Evolutionary conservation across 2,113 vertebrate species (phyloP), one percentile per base, ranked within the genome.

Genomic region (Procavia capensis): DNA sequence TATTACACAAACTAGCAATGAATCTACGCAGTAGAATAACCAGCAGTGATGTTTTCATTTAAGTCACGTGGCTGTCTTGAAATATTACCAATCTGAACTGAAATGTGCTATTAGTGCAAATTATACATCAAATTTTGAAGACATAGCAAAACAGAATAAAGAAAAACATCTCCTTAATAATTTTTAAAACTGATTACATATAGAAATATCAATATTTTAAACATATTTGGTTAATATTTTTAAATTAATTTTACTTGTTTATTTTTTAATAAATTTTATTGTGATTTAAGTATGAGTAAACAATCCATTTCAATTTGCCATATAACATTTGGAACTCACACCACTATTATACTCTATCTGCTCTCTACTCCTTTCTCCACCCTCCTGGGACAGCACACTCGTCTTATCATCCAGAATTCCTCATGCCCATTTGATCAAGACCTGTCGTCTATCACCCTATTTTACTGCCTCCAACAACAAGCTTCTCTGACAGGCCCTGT

Each of bases 181-280:
- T 57, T 83, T 90, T 54, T 85, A 54, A 83, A 95, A 79, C 24
- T 82, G 34, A 74, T 79, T 89, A 47, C 20, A 89, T 54, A 34
- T 11, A 92, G 22, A 95, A 94, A 90, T 82, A 24, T 57, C 43
- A 89, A 95, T 4, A 79, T 47, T 85, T 85, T 83, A 19, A 24
- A 90, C 3, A 63, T 45, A 75, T 5, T 87, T 25, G 20, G 6
- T 83, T 88, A 91, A 25, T 45, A 79, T 43, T 84, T 66, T 87
- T 90, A 96, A 90, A 76, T 66, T 59, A 90, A 78, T 81, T 79
- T 87, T 2, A 92, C 41, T 31, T 84, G 3, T 57, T 88, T 90
- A 5, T 36, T 96, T 85, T 85, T n/a, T n/a, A n/a, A n/a, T n/a
- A n/a, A n/a, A n/a, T n/a, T n/a, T n/a, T n/a, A n/a, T n/a, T n/a